Percentiles rank a stretch among this genome's conserved stretches.
These are phyloP conservation scores for Epistrophe eligans DNA, from an alignment of 2,888 invertebrate species.

Conservation along the genomic window DNA sequence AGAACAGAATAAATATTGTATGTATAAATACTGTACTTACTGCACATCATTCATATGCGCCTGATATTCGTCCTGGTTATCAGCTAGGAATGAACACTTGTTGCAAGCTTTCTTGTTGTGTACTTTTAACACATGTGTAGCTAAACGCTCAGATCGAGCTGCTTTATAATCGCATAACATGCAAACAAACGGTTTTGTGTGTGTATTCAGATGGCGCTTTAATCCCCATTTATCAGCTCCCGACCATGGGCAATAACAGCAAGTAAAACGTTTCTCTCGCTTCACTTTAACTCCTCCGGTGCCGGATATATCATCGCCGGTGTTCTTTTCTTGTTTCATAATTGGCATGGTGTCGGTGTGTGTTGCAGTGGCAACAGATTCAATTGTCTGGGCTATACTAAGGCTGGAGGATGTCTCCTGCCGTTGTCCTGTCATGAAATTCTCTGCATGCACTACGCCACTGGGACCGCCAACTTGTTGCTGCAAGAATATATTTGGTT, in stretches of 20 bases:
- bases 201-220: conserved; percentile 95
- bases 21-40: conserved; percentile 85
- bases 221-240: conserved; percentile 97
- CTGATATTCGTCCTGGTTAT: conserved; percentile 91
- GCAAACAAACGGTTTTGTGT: conserved; percentile 95
- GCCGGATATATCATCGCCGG: conserved; percentile 80
- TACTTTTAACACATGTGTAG: conserved; percentile 95
- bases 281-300: conserved; percentile 83
- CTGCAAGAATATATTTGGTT: conserved; percentile 82
- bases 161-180: conserved; percentile 97
- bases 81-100: conserved; percentile 94
- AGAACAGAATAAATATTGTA: background rate
- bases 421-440: conserved; percentile 81
- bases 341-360: conserved; percentile 81
- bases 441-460: conserved; percentile 64
- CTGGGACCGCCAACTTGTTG: conserved; percentile 73
- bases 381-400: conserved; percentile 83
- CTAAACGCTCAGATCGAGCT: conserved; percentile 94
- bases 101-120: conserved; percentile 96
- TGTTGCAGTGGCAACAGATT: conserved; percentile 83
- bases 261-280: conserved; percentile 91
- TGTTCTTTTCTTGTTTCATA: conserved; percentile 82
- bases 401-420: conserved; percentile 83
- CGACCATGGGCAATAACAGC: conserved; percentile 96
- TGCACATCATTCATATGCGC: conserved; percentile 91